Evolutionary conservation across 1,140 invertebrate genomes (phyloP).

Genomic region (Parapsyche elsis): DNA sequence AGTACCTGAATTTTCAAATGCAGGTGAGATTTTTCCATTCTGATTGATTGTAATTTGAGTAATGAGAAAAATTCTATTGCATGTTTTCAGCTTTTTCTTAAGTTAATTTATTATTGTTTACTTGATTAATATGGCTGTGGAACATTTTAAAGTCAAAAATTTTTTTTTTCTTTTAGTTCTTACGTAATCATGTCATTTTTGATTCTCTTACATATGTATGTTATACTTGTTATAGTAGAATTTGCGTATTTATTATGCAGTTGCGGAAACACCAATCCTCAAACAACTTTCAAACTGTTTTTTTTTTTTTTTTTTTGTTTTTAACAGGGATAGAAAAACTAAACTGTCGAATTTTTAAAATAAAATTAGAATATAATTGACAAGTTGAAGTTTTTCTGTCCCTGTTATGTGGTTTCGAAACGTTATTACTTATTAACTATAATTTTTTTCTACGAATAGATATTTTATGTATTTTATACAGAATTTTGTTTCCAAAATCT

Average conservation of each 20-base stretch:
- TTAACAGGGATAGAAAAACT: too few relatives aligned
- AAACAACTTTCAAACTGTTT: constrained; percentile 4
- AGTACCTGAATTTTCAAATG: constrained; percentile 24
- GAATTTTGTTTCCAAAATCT: not conserved
- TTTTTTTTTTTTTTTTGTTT: not conserved
- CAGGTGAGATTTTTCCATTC: not conserved
- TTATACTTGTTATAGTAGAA: too few relatives aligned
- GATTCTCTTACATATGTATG: not conserved
- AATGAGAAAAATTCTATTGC: too few relatives aligned
- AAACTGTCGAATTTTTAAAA: too few relatives aligned
- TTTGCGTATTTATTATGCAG: not conserved
- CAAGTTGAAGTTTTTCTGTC: not conserved
- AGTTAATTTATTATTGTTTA: too few relatives aligned
- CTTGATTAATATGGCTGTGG: too few relatives aligned
- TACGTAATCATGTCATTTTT: not conserved
- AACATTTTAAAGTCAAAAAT: too few relatives aligned
- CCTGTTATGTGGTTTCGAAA: not conserved
- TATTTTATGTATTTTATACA: constrained; percentile 4
- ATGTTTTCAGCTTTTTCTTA: too few relatives aligned
- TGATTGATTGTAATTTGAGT: too few relatives aligned
- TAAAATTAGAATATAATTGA: too few relatives aligned
- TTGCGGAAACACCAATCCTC: constrained; percentile 1
- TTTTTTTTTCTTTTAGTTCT: too few relatives aligned
- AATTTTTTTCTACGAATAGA: not conserved
- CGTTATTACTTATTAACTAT: not conserved